A percentile compares a stretch with the other conserved stretches of the same genome.
phyloP scores from a whole-genome alignment of 2,888 invertebrate species.

The Drosophila sordidula region DNA sequence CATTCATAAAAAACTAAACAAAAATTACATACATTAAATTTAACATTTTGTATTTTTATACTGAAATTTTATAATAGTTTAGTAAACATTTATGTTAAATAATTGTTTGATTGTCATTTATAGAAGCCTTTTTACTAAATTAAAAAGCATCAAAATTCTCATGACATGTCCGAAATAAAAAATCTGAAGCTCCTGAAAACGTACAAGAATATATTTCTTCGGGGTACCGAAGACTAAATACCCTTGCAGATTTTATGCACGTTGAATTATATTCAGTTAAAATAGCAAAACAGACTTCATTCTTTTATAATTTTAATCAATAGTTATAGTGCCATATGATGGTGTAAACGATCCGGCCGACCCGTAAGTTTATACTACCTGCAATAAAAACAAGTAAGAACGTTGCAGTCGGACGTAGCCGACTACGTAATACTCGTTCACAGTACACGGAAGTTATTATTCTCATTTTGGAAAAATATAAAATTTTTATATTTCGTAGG shows the following conservation, averaged over 20 bases:
- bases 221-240: background rate
- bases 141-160: conserved; percentile 58
- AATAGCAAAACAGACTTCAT: background rate
- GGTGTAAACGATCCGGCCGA: background rate
- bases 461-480: no score
- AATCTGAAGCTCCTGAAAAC: conserved; percentile 29
- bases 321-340: background rate
- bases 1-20: no score
- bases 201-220: conserved; percentile 19
- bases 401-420: no score
- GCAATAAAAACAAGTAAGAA: background rate
- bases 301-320: background rate
- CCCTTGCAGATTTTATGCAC: background rate
- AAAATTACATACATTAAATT: no score
- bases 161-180: conserved; percentile 57
- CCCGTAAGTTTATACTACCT: conserved; percentile 22
- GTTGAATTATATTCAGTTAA: background rate
- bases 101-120: background rate
- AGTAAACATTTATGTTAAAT: no score
- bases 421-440: no score
- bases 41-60: no score
- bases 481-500: no score
- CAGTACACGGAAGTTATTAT: no score
- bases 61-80: no score
- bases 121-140: background rate